These are phyloP conservation scores for Podocnemis expansa DNA, from an alignment of 2,113 vertebrate genomes.

Conservation along the genomic window DNA sequence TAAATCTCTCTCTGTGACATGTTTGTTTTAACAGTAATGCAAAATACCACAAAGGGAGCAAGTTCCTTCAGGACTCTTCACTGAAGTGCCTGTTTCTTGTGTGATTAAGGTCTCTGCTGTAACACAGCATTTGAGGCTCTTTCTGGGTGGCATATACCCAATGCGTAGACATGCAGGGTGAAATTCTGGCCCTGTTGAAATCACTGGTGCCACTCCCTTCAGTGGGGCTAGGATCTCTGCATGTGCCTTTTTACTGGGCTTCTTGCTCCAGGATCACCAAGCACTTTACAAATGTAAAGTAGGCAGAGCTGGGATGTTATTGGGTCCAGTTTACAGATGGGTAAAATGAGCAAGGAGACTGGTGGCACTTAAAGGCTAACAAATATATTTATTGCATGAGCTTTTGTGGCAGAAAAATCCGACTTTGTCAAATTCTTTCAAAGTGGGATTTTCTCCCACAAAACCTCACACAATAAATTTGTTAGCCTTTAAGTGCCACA, in stretches of 20 bases:
- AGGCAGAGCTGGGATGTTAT: constrained; percentile 49
- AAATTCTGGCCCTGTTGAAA: not conserved
- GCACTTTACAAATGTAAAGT: not conserved
- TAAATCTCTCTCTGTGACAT: not conserved
- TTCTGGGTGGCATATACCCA: not conserved
- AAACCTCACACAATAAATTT: no score
- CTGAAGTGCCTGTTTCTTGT: constrained; percentile 38
- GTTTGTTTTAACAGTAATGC: not conserved
- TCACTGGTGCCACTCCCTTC: not conserved
- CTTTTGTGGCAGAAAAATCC: no score
- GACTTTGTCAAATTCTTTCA: no score
- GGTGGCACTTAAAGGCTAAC: no score
- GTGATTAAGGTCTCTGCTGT: constrained; percentile 48
- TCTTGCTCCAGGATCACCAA: constrained; percentile 48
- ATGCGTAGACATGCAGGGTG: not conserved
- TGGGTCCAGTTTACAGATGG: constrained; percentile 37
- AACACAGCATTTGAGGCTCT: constrained; percentile 2
- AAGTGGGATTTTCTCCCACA: no score
- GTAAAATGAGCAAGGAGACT: no score
- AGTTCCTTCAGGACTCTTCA: not conserved
- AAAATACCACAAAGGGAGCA: constrained; percentile 3
- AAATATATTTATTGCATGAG: no score
- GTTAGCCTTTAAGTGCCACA: no score
- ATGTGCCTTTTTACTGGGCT: constrained; percentile 45
- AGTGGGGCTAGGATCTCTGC: not conserved